Base-by-base conservation (phyloP, 2,113 vertebrate genomes). In the Siniperca chuatsi region DNA sequence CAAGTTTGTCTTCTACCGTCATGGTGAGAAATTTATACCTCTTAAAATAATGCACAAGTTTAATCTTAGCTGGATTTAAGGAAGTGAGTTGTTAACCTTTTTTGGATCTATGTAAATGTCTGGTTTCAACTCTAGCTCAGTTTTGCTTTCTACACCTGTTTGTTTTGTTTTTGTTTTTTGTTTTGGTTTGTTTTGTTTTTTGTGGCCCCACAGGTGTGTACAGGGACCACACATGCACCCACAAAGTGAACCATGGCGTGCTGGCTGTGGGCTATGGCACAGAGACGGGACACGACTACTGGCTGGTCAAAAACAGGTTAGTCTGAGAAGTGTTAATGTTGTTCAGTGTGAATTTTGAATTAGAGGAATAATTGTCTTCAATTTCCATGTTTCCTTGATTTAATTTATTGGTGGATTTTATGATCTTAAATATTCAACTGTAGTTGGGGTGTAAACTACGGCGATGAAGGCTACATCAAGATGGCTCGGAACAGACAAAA, bases 281-380 rank as follows among this genome's bases (percentile, higher is more conserved):
- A 4, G 86, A 95, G 0, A 20, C 86, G 0, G 94, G 95, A 18
- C 93, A 94, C 11, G 97, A 97, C 3, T 98, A 92, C 15, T 98
- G 97, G 97, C 95, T 98, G 4, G 88, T 98, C 84, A 98, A 98
- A 86, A 98, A 98, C 95, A 97, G 97, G 97, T 97, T 37, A 37
- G 35, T 37, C 35, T 37, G 35, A 37, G 35, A 37, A 37, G 3
- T 4, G 35, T 37, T 37, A 37, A 37, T 37, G 35, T 37, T 37
- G 35, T 37, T 42, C 7, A 50, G 18, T 54, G 23, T 42, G 2
- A 12, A 37, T 29, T 33, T 64, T 62, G 11, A 2, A n/a, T 18
- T 52, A 20, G 20, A 3, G 1, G 13, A 48, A 11, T 46, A 2
- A 6, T 65, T 35, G 7, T 44, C 7, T 23, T 42, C 20, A 42